Conservation (phyloP, 2,797 vertebrate species). For the Smutsia gigantea region DNA sequence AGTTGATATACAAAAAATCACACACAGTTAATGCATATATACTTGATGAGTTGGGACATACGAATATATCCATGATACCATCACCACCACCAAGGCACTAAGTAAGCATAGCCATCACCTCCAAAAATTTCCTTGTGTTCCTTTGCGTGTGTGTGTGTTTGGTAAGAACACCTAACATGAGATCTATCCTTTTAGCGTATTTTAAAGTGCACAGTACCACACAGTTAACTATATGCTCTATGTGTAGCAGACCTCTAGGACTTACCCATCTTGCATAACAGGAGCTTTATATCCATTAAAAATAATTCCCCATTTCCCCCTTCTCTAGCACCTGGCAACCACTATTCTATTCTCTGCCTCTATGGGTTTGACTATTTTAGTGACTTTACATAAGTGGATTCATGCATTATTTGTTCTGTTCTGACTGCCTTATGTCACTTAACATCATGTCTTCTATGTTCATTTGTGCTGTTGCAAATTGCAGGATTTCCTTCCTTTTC, state of each 20-base stretch:
- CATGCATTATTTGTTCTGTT: background rate
- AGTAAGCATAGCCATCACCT: no score
- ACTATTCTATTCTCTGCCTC: background rate
- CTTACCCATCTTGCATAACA: background rate
- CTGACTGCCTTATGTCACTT: background rate
- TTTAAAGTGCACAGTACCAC: background rate
- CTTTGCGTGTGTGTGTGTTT: no score
- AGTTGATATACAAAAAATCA: no score
- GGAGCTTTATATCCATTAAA: background rate
- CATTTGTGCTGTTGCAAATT: background rate
- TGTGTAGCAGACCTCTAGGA: background rate
- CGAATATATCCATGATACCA: no score
- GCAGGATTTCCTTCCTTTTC: background rate
- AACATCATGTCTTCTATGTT: background rate
- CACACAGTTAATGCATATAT: no score
- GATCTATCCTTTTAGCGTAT: no score
- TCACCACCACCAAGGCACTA: no score
- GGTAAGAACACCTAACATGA: no score
- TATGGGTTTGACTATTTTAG: background rate
- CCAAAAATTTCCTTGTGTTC: no score
- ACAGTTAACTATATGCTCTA: background rate
- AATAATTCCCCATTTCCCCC: background rate
- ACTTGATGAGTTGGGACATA: no score
- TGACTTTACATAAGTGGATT: background rate
- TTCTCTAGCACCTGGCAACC: rapidly evolving